These are phyloP conservation scores for Myopa tessellatipennis DNA, from an alignment of 2,888 invertebrate genomes.

Conservation along the genomic window DNA sequence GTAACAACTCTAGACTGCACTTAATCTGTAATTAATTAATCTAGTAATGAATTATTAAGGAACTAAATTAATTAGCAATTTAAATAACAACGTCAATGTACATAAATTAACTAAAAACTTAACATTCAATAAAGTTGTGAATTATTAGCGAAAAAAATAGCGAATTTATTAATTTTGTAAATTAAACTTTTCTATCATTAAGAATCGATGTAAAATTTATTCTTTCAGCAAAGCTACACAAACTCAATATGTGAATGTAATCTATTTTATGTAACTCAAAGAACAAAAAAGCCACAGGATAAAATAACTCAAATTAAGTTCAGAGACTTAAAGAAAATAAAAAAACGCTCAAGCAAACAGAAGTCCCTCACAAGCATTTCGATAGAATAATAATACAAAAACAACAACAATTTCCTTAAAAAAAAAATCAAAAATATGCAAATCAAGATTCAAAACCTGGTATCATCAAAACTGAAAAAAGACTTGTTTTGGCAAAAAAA, in stretches of 20 bases:
- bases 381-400: background rate
- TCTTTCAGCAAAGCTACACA: background rate
- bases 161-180: constrained; percentile 8
- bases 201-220: background rate
- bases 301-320: background rate
- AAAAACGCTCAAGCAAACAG: background rate
- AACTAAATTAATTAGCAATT: background rate
- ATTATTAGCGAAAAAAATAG: constrained; percentile 10
- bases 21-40: constrained; percentile 12
- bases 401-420: background rate
- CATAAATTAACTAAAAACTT: constrained; percentile 20
- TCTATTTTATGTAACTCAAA: constrained; percentile 7
- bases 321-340: background rate
- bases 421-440: no score
- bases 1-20: constrained; percentile 28
- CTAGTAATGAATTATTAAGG: background rate
- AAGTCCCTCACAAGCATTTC: constrained; percentile 7
- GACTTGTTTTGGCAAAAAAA: no score
- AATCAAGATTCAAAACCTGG: no score
- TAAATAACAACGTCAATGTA: constrained; percentile 12
- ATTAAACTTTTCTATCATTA: background rate
- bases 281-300: no score
- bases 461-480: no score
- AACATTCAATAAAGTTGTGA: constrained; percentile 31
- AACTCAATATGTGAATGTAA: background rate